Evolutionary conservation across 2,113 vertebrate species (phyloP).

Genomic region (Boleophthalmus pectinirostris): DNA sequence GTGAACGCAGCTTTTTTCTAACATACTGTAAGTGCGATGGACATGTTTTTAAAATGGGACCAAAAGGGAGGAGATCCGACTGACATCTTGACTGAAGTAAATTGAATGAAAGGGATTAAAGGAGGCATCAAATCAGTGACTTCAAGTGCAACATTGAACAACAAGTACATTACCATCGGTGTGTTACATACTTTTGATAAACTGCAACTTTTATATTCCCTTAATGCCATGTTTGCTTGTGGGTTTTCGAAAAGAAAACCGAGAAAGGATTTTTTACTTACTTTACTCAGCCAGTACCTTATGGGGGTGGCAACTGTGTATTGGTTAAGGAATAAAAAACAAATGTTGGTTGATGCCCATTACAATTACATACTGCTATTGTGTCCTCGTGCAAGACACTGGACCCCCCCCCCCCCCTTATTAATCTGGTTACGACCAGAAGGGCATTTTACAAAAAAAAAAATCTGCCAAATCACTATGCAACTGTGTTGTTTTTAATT

Average conservation of each 20-base stretch:
- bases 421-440: too few relatives aligned
- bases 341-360: too few relatives aligned
- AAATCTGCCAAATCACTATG: too few relatives aligned
- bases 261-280: neutral
- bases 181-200: neutral
- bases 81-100: conserved; percentile 39
- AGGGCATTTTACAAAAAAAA: too few relatives aligned
- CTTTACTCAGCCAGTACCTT: too few relatives aligned
- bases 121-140: conserved; percentile 44
- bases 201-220: neutral
- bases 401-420: too few relatives aligned
- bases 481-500: too few relatives aligned
- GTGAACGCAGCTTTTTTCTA: neutral
- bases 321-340: too few relatives aligned
- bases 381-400: neutral
- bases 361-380: neutral
- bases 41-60: conserved; percentile 23
- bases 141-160: conserved; percentile 48
- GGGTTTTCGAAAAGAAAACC: neutral
- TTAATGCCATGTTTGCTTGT: neutral
- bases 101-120: conserved; percentile 40
- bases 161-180: neutral
- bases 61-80: conserved; percentile 25
- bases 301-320: too few relatives aligned
- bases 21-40: conserved; percentile 11